Base-by-base conservation (phyloP, 37 sponge, comb jelly and placozoan genomes). In the Chondrilla cf. caribensis region DNA sequence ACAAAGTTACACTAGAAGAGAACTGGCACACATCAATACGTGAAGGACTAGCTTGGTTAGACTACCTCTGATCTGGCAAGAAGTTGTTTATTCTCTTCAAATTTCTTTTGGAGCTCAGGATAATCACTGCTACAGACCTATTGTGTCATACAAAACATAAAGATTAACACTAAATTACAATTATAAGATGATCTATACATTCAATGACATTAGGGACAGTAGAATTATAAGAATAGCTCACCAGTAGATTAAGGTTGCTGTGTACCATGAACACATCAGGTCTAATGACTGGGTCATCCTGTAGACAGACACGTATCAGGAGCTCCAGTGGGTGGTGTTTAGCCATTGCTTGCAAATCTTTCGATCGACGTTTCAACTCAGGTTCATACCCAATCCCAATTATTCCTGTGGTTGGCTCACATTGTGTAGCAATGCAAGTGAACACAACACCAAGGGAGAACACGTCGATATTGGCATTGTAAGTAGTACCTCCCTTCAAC, bases 321-420 rank as follows among this genome's bases (percentile, higher is more conserved):
- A 65, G 72, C 51, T 60, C 38, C 37, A 86, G 60, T 2, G 72
- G 81, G 32, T 86, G 86, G 21, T 25, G 28, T 6, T 2, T 19
- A 3, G 41, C 28, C 18, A 86, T 11, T 1, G 54, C 22, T 3
- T 11, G 11, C 22, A 86, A 58, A 36, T 86, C 75, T 1, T 51
- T 58, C 14, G 22, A 19, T 0, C 81, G 86, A 51, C 86, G 78
- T 28, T 86, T 80, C 26, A 70, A 14, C 62, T 86, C 86, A 26
- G 80, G 81, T 37, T 79, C 60, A 25, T 73, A 14, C 25, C 76
- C 44, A 39, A 73, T 73, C 2, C 43, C 76, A 25, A 5, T n/a
- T 43, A 73, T 5, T 2, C 44, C 38, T 21, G 18, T 1, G 22
- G 76, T 39, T 73, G 76, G 76, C 36, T 37, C 38, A 37, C 41